Conservation (phyloP, 2,888 invertebrate genomes). For the Gandaritis pyraliata region DNA sequence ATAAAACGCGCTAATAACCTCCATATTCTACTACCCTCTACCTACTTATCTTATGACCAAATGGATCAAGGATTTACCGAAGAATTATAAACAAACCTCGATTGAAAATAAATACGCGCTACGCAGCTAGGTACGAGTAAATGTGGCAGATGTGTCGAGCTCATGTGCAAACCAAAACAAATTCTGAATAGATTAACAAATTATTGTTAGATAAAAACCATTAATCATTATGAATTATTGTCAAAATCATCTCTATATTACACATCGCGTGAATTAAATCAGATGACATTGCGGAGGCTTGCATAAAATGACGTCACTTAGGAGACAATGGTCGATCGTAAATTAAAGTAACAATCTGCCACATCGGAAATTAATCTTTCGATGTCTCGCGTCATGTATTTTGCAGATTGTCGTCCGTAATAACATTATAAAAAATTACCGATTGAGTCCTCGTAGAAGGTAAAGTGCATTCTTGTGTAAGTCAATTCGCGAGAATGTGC, state of each 20-base stretch:
- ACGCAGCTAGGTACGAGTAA: too few relatives aligned
- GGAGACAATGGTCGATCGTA: conserved; percentile 80
- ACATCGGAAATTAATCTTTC: conserved; percentile 80
- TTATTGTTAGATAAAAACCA: conserved; percentile 17
- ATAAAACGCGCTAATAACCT: neutral
- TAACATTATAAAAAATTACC: conserved; percentile 76
- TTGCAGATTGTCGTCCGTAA: conserved; percentile 64
- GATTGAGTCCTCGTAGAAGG: conserved; percentile 71
- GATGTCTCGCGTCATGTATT: conserved; percentile 74
- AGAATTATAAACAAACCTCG: too few relatives aligned
- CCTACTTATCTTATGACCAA: too few relatives aligned
- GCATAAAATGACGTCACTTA: conserved; percentile 74
- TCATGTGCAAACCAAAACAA: conserved; percentile 5
- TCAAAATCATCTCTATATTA: conserved; percentile 16
- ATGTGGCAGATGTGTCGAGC: conserved; percentile 7
- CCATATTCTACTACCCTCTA: too few relatives aligned
- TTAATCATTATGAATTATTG: conserved; percentile 28
- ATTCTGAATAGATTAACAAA: conserved; percentile 7
- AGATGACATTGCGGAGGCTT: conserved; percentile 59
- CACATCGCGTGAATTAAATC: conserved; percentile 54
- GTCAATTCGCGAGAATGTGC: conserved; percentile 77
- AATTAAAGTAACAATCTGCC: conserved; percentile 81
- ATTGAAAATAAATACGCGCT: too few relatives aligned
- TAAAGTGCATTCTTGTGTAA: conserved; percentile 83
- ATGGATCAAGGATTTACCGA: too few relatives aligned